Evolutionary conservation across 1,140 invertebrate genomes (phyloP).

Genomic region (Laupala kohalensis): DNA sequence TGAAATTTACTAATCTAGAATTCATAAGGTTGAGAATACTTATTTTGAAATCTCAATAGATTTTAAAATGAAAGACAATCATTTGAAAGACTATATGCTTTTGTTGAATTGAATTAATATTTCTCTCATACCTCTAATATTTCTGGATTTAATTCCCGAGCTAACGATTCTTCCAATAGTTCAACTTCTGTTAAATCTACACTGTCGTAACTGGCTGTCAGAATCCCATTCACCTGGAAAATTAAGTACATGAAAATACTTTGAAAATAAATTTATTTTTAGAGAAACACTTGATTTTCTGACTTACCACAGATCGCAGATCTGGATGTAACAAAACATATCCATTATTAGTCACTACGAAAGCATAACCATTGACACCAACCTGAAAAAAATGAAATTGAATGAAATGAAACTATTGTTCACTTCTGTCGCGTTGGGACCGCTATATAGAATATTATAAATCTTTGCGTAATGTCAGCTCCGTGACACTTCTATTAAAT

Average conservation of each 20-base stretch:
- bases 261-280: not conserved
- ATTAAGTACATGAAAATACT: too few relatives aligned
- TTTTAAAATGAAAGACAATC: too few relatives aligned
- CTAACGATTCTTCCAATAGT: slow-evolving; percentile 51
- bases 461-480: too few relatives aligned
- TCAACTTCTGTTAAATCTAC: slow-evolving; percentile 93
- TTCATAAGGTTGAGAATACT: too few relatives aligned
- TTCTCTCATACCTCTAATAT: slow-evolving; percentile 20
- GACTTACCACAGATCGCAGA: slow-evolving; percentile 57
- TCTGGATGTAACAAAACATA: slow-evolving; percentile 74
- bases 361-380: slow-evolving; percentile 90
- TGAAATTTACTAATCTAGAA: too few relatives aligned
- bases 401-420: not conserved
- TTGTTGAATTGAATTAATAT: not conserved
- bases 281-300: not conserved
- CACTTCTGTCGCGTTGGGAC: too few relatives aligned
- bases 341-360: slow-evolving; percentile 92
- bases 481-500: too few relatives aligned
- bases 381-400: slow-evolving; percentile 43
- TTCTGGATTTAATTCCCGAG: slow-evolving; percentile 20
- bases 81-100: too few relatives aligned
- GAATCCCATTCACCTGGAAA: slow-evolving; percentile 44
- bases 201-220: slow-evolving; percentile 91
- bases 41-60: too few relatives aligned
- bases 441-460: too few relatives aligned